Evolutionary conservation across 1,140 invertebrate genomes (phyloP).

Genomic region (Rhysida immarginata): DNA sequence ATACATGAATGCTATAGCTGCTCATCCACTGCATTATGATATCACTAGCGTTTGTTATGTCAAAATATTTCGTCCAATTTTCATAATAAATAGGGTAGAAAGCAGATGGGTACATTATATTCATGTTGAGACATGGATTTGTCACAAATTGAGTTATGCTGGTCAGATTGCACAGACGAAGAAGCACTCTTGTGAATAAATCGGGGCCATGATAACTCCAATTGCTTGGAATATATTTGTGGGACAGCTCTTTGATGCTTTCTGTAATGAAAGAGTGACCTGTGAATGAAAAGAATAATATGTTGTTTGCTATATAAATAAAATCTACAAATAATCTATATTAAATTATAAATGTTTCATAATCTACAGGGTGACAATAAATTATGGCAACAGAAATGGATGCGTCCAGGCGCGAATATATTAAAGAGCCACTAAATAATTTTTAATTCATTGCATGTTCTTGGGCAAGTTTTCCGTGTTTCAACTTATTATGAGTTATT

Average conservation of each 20-base stretch:
- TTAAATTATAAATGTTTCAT: too few species aligned
- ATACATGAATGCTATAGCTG: background rate
- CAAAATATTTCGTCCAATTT: background rate
- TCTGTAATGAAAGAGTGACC: constrained; percentile 41
- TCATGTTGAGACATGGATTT: background rate
- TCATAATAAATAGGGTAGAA: constrained; percentile 4
- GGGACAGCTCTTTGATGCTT: constrained; percentile 42
- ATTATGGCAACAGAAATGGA: too few species aligned
- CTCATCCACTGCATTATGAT: background rate
- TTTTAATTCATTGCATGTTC: too few species aligned
- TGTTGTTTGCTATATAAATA: too few species aligned
- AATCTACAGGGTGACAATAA: too few species aligned
- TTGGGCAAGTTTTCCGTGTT: too few species aligned
- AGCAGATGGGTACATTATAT: background rate
- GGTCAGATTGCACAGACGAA: background rate
- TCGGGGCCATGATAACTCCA: constrained; percentile 59
- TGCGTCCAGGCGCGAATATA: too few species aligned
- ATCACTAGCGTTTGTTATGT: background rate
- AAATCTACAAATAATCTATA: too few species aligned
- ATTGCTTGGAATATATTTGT: constrained; percentile 25
- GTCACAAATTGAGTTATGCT: background rate
- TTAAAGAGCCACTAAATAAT: too few species aligned
- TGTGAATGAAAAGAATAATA: too few species aligned
- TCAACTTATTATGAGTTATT: too few species aligned
- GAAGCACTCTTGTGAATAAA: constrained; percentile 38